Base-by-base conservation (phyloP, 2,113 vertebrate genomes). In the Paradoxurus hermaphroditus region DNA sequence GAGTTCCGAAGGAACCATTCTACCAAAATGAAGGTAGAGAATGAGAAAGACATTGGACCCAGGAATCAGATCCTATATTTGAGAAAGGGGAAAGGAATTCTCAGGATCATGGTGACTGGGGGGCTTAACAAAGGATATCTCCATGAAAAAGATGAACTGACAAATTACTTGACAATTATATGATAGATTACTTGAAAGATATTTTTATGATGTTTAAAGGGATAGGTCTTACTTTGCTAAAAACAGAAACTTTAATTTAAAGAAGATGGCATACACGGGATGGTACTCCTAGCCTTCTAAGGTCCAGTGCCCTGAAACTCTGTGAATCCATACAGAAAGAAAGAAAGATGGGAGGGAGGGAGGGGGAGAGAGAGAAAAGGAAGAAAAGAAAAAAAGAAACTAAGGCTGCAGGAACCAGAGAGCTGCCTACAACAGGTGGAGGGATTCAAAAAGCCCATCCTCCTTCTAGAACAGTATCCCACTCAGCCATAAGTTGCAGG, bases 401-500 rank as follows among this genome's bases (percentile, higher is more conserved):
- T 99, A 98, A 99, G 99, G 96, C 98, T 99, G 11, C 99, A 99
- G 95, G 99, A 99, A 97, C 95, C 99, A 85, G 99, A 99, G 97
- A 98, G 99, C 97, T 98, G 98, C 23, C 97, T 99, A 29, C 99
- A 99, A 79, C 98, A 99, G 94, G 98, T 99, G 21, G 99, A 99
- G 94, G 96, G 78, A 9, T 99, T 99, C 89, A 98, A 99, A 93
- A 97, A 98, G 67, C 99, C 99, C 3, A 99, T 99, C 91, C 91
- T 99, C 15, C 99, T 99, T 5, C 98, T 99, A 18, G 99, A 99
- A 95, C 99, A 99, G 96, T 99, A 99, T 95, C 99, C 99, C 27
- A 99, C 99, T 9, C 99, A 99, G 78, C 99, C 99, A 49, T 99
- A 99, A 56, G 99, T 99, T 46, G 99, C 99, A 98, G 99, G 99